A percentile compares a stretch with the other conserved stretches of the same genome.
Evolutionary conservation across 2,797 vertebrate species (phyloP).

Genomic region (Phalanger gymnotis): DNA sequence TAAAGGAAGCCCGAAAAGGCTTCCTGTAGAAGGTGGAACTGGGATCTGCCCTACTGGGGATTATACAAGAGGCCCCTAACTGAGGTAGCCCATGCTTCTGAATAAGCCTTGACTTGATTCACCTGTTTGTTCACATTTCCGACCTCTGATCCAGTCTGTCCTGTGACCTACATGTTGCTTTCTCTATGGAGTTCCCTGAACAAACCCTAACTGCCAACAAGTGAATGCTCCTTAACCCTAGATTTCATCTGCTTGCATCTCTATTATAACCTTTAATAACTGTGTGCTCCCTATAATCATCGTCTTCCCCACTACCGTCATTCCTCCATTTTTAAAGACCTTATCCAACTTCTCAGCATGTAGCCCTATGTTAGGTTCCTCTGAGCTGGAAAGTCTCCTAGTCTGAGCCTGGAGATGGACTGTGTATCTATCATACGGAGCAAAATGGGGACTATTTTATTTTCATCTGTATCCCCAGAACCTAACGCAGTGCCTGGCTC

Average conservation of each 20-base stretch:
- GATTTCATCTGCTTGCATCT: background rate
- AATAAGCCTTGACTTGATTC: background rate
- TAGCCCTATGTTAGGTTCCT: background rate
- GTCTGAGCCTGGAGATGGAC: background rate
- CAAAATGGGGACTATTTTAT: background rate
- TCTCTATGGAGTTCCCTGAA: background rate
- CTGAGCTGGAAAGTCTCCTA: background rate
- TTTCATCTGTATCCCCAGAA: background rate
- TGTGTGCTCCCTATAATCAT: background rate
- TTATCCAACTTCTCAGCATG: background rate
- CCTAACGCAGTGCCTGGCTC: background rate
- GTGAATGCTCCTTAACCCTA: background rate
- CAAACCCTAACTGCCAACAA: background rate
- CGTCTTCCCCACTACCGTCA: background rate
- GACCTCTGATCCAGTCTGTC: background rate
- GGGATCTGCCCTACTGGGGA: background rate
- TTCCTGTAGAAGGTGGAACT: background rate
- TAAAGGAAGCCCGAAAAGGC: background rate
- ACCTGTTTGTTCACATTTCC: background rate
- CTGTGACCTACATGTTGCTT: background rate
- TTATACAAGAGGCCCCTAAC: background rate
- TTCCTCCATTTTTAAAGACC: too few species aligned
- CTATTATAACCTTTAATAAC: background rate
- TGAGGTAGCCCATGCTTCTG: background rate
- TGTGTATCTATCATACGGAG: background rate